Base-by-base conservation (phyloP, 64 coral and sea anemone genomes). In the Acropora yongei region DNA sequence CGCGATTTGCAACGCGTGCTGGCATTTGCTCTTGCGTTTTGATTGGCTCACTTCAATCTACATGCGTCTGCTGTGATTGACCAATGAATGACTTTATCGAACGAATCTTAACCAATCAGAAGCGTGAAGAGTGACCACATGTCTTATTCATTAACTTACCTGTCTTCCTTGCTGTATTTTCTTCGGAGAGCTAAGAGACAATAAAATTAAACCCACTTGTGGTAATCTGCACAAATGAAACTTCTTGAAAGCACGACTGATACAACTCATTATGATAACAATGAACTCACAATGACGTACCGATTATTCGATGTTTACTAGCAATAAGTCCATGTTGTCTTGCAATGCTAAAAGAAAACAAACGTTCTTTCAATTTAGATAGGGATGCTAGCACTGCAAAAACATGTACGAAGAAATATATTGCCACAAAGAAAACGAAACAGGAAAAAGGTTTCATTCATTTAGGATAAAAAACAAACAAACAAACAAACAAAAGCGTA, bases 261-360 rank as follows among this genome's bases (percentile, higher is more conserved):
- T 76, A 41, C 8, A 8, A 0, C 44, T 45, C 13, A 3, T 76
- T 76, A 10, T 14, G 30, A 42, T 14, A 46, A n/a, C 12, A 18
- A 1, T 18, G 2, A 44, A 43, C 11, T 78, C 5, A 78, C 44
- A 76, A 1, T 48, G 18, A 63, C 72, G 79, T 45, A 98, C 93
- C 96, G 82, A 95, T 95, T 84, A 98, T 90, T 69, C 95, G 93
- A 51, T 98, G 96, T 90, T 95, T 98, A 75, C 96, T 98, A 41
- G 96, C 93, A 76, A 98, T 98, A 20, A 98, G 86, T 80, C 96
- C 96, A 50, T 98, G 93, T 19, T 98, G 90, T 66, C 96, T 98
- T 63, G 96, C 96, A 79, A 95, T 95, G 30, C 96, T 98, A 76
- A 9, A 88, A 87, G 40, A 30, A 30, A 30, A 30, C 30, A 30